Evolutionary conservation across 2,797 vertebrate genomes (phyloP), one percentile per base, ranked within the genome.

Genomic region (Chaetophractus vellerosus): DNA sequence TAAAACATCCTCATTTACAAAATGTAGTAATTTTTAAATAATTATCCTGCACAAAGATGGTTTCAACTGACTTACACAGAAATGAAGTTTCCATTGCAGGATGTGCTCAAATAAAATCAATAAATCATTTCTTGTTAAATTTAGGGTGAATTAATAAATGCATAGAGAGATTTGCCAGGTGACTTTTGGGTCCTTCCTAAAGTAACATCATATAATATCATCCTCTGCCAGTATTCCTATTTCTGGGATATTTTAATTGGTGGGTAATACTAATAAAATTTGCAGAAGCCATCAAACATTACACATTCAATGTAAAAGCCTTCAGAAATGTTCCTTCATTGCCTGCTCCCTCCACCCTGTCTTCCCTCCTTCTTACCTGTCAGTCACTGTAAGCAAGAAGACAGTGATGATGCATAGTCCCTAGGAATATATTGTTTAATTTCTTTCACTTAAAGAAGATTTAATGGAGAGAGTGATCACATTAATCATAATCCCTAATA

Each of bases 311-410:
- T 64, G 38, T 59, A 24, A 68, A 3, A 41, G 1, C 33, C 16
- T 63, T 55, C 36, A 66, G 11, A 93, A 87, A 23, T 3, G 63
- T 50, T 45, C 33, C 45, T 24, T 64, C 9, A 15, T 21, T 66
- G 8, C 6, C 21, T 68, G 1, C 23, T 68, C 16, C 21, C 18
- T 57, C 36, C 36, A 48, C 41, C 19, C 9, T 14, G 9, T 9
- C n/a, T 72, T n/a, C 36, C 19, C 2, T 45, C 18, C 28, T 2
- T 11, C 1, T 38, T 2, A 2, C 2, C n/a, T 12, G 4, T 55
- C 9, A 61, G 15, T 76, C 28, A 21, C 19, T 41, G 36, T 68
- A 23, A 1, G 48, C 38, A 41, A 26, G 36, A 72, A 7, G n/a
- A 24, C 23, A 72, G 52, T 48, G n/a, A 1, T 64, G 19, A 10